These are phyloP conservation scores for Danio choprae DNA, from an alignment of 2,797 vertebrate genomes.

Conservation along the genomic window DNA sequence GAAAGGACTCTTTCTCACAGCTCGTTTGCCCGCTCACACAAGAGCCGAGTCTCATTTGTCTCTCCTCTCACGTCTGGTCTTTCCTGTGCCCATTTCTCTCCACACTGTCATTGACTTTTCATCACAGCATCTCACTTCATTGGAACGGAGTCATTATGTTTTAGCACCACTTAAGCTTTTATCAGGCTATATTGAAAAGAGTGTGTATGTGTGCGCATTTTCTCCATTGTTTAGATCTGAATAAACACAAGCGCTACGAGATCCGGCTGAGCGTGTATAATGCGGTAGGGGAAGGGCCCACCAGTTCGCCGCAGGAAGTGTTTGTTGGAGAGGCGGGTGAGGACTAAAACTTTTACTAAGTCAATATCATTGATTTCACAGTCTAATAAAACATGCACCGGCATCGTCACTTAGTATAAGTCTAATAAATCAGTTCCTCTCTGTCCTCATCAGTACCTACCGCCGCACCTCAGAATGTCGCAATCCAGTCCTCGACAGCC, in stretches of 20 bases:
- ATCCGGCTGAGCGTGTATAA: conserved; percentile 96
- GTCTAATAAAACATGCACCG: conserved; percentile 4
- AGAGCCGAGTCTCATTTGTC: conserved; percentile 27
- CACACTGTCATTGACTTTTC: conserved; percentile 58
- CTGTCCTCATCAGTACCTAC: conserved; percentile 84
- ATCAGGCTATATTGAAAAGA: conserved; percentile 44
- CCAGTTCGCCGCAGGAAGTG: conserved; percentile 91
- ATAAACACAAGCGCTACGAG: conserved; percentile 90
- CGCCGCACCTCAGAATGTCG: conserved; percentile 85
- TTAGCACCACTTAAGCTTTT: conserved; percentile 40
- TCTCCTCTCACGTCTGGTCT: conserved; percentile 35
- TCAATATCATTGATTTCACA: conserved; percentile 29
- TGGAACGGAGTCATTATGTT: conserved; percentile 36
- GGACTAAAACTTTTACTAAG: conserved; percentile 36
- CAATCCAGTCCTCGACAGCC: conserved; percentile 86
- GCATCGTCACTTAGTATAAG: background rate
- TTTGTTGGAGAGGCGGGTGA: conserved; percentile 96
- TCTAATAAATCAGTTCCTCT: conserved; percentile 31
- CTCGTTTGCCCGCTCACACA: conserved; percentile 50
- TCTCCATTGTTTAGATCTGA: conserved; percentile 83
- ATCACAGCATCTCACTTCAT: conserved; percentile 45
- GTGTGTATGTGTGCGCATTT: conserved; percentile 41
- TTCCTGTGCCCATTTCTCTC: conserved; percentile 34
- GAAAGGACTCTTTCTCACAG: conserved; percentile 27
- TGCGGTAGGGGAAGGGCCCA: conserved; percentile 90